These are phyloP conservation scores for Fragum whitleyi DNA, from an alignment of 2,888 invertebrate genomes.

Conservation along the genomic window DNA sequence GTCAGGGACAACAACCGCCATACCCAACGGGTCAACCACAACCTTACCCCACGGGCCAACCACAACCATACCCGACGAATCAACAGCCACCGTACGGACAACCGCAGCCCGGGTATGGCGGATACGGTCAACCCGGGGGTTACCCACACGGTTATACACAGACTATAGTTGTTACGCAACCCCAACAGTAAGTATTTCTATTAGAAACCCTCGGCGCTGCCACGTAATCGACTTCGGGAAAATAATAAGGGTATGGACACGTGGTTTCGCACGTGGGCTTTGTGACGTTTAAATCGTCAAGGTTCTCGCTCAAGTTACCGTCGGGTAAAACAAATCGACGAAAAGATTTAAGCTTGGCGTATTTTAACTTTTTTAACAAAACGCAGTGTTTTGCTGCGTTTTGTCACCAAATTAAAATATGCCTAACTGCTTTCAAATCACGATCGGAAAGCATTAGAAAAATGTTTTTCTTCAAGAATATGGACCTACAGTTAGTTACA, in stretches of 20 bases:
- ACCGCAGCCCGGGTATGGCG: constrained; percentile 19
- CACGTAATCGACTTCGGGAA: no score
- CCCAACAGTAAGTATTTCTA: constrained; percentile 28
- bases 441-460: no score
- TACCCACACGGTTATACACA: constrained; percentile 38
- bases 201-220: no score
- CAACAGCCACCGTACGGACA: constrained; percentile 27
- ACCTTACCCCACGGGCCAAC: not conserved
- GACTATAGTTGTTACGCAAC: constrained; percentile 38
- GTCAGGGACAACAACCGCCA: constrained; percentile 21
- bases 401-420: no score
- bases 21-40: constrained; percentile 1
- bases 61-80: constrained; percentile 5
- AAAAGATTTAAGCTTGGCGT: no score
- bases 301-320: not conserved
- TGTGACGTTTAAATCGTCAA: not conserved
- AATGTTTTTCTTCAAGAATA: no score
- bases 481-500: no score
- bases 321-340: not conserved
- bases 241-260: not conserved
- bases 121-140: constrained; percentile 20
- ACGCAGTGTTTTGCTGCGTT: no score
- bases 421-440: no score
- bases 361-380: no score
- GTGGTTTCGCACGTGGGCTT: not conserved